Conservation (phyloP, 2,113 vertebrate genomes). For the Albula goreensis region DNA sequence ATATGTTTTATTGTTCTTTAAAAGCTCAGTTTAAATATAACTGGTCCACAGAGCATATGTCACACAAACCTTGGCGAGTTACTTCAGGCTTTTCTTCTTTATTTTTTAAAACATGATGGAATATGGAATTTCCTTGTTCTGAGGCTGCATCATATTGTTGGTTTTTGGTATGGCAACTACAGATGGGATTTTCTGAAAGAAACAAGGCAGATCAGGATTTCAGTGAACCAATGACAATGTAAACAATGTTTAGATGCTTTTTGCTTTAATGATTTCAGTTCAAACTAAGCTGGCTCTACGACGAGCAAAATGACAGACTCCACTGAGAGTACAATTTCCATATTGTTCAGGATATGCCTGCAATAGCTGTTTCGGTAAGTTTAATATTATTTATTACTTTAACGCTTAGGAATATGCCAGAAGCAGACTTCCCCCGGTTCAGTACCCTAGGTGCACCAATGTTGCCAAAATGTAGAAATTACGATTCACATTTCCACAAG, state of each 20-base stretch:
- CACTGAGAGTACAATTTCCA: not conserved
- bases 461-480: not conserved
- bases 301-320: not conserved
- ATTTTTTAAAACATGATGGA: not conserved
- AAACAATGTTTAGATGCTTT: not conserved
- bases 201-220: not conserved
- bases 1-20: not conserved
- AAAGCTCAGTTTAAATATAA: not conserved
- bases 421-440: not conserved
- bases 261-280: not conserved
- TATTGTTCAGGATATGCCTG: not conserved
- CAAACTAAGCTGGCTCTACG: not conserved
- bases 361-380: not conserved
- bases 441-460: not conserved
- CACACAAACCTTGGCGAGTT: constrained; percentile 15
- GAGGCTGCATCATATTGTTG: constrained; percentile 10
- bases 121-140: not conserved
- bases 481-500: not conserved
- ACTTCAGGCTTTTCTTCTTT: not conserved
- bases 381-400: too few species aligned
- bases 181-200: not conserved
- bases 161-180: not conserved
- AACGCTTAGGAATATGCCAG: not conserved
- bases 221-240: not conserved
- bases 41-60: not conserved